These are phyloP conservation scores for Apocheima hispidaria DNA, from an alignment of 2,888 invertebrate species.

Conservation along the genomic window DNA sequence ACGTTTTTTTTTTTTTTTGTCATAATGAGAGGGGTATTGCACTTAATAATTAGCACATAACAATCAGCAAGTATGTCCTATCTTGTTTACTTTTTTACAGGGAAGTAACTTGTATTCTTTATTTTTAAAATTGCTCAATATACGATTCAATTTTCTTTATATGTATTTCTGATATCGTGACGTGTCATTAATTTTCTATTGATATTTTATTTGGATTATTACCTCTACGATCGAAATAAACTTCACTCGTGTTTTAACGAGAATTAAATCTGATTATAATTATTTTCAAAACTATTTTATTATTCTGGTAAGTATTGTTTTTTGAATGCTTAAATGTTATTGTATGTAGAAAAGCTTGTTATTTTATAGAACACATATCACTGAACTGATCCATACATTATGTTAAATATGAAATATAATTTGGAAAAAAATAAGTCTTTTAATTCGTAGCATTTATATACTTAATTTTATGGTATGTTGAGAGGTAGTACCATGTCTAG, in stretches of 20 bases:
- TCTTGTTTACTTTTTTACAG: neutral
- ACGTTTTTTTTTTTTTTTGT: too few species aligned
- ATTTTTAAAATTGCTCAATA: conserved; percentile 1
- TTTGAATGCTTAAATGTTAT: neutral
- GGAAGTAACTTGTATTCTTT: too few species aligned
- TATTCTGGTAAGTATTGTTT: conserved; percentile 11
- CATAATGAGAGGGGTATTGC: too few species aligned
- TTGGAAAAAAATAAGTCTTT: conserved; percentile 25
- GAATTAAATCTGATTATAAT: conserved; percentile 27
- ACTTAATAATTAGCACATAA: too few species aligned
- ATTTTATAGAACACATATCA: conserved; percentile 54
- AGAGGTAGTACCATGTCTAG: too few species aligned
- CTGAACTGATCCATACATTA: conserved; percentile 53
- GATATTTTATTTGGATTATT: neutral
- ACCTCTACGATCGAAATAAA: neutral
- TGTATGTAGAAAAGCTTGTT: conserved; percentile 48
- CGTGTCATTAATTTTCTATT: neutral
- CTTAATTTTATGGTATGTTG: too few species aligned
- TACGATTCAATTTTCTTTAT: neutral
- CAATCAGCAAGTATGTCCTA: too few species aligned
- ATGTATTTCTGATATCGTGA: neutral
- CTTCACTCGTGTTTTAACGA: conserved; percentile 58
- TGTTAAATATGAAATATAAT: conserved; percentile 51
- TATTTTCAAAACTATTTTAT: neutral
- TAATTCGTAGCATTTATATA: too few species aligned